Base-by-base conservation (phyloP, 2,888 invertebrate species). In the Agonopterix subpropinquella region DNA sequence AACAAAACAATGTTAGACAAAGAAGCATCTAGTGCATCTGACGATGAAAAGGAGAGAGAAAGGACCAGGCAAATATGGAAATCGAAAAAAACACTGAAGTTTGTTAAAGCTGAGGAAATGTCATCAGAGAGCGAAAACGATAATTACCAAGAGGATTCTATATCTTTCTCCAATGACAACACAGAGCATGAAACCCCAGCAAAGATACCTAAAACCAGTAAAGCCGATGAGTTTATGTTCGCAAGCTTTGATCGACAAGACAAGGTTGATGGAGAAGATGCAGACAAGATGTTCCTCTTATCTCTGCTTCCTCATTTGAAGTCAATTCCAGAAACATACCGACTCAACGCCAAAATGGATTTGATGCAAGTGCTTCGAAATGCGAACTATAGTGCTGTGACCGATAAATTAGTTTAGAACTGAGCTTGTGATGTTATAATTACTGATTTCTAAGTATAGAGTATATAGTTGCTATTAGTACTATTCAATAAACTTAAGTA, bases 231-330 rank as follows among this genome's bases (percentile, higher is more conserved):
- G 49, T 87, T 87, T 50, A 76, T 67, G 1, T 88, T 87, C 57
- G 86, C 87, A 0, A 84, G 62, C 52, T 86, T 86, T 0, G 82
- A 85, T 43, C 44, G 62, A 1, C 65, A 63, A 4, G 75, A 69
- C 0, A 11, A 13, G 11, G 13, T 11, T 11, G 83, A 83, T 7
- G 43, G 49, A 0, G 84, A 85, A 7, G 87, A 87, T 53, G 61
- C 79, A 1, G 88, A 88, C 43, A 82, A 72, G 57, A 60, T 87
- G 67, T 88, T 88, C 52, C 68, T 88, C 3, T 47, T 88, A 15
- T 88, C 88, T 1, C 65, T 88, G 0, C 57, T 86, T 13, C 86
- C 86, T 2, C 86, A 87, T 63, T 59, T 88, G 36, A 86, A 80
- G 55, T 64, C 78, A 0, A 70, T 88, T 51, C 87, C 87, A 0